phyloP scores from a whole-genome alignment of 2,797 vertebrate genomes.

The Catamblyrhynchus diadema region DNA sequence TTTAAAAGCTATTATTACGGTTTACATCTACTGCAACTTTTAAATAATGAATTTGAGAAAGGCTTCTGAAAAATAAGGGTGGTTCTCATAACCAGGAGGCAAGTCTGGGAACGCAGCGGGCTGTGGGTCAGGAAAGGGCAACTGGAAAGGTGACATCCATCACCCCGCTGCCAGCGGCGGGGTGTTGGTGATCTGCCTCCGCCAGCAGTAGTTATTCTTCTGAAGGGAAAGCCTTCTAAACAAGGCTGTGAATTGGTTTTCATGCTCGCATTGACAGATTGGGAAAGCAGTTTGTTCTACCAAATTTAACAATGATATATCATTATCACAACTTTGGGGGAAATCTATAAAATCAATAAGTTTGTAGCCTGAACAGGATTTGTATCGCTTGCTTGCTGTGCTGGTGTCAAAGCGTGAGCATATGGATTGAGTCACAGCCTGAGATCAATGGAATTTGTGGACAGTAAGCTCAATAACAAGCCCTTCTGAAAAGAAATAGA shows the following conservation, averaged over 20 bases:
- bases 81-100: conserved; percentile 57
- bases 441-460: conserved; percentile 99
- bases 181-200: conserved; percentile 65
- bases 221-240: conserved; percentile 77
- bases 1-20: conserved; percentile 71
- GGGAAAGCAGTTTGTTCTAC: conserved; percentile 99
- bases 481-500: conserved; percentile 98
- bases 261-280: conserved; percentile 90
- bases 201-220: conserved; percentile 68
- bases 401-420: conserved; percentile 92
- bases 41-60: conserved; percentile 71
- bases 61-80: conserved; percentile 38
- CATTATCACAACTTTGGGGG: conserved; percentile 99
- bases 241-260: conserved; percentile 85
- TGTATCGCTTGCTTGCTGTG: conserved; percentile 96
- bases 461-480: conserved; percentile 99
- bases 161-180: conserved; percentile 66
- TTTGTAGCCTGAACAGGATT: conserved; percentile 97
- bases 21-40: conserved; percentile 59
- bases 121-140: conserved; percentile 68
- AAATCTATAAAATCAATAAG: conserved; percentile 99
- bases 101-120: conserved; percentile 60
- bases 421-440: conserved; percentile 98
- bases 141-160: conserved; percentile 66
- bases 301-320: conserved; percentile 99